These are phyloP conservation scores for Drosophila santomea DNA, from an alignment of 1,140 invertebrate species.

Conservation along the genomic window DNA sequence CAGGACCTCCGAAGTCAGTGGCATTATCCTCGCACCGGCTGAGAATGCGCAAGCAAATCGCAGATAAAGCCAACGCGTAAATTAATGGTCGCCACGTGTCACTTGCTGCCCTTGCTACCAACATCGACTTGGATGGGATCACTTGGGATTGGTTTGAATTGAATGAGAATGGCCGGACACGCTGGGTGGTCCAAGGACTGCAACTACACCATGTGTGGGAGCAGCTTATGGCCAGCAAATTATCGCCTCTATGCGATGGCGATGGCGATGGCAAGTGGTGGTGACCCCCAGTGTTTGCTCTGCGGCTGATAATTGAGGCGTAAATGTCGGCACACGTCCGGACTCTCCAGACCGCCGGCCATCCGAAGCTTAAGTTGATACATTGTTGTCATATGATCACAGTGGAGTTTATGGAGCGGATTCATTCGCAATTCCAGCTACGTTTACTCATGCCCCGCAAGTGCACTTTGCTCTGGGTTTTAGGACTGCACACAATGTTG, in stretches of 20 bases:
- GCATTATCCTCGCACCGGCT: conserved; percentile 19
- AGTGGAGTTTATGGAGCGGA: conserved; percentile 56
- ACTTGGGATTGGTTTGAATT: conserved; percentile 22
- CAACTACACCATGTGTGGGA: conserved; percentile 41
- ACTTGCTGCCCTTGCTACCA: conserved; percentile 24
- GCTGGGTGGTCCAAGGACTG: conserved; percentile 54
- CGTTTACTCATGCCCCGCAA: conserved; percentile 4
- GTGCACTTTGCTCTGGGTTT: conserved; percentile 8
- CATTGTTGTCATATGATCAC: conserved; percentile 47
- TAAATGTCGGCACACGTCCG: conserved; percentile 78
- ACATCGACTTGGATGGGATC: conserved; percentile 24
- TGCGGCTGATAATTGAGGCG: conserved; percentile 73
- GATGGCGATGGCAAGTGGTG: conserved; percentile 16
- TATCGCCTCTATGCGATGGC: conserved; percentile 58
- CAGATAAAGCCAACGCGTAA: conserved; percentile 76
- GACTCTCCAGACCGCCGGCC: conserved; percentile 9
- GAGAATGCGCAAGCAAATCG: conserved; percentile 67
- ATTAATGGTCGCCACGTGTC: conserved; percentile 79
- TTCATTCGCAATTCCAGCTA: conserved; percentile 35
- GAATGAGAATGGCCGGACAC: conserved; percentile 47
- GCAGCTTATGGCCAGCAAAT: conserved; percentile 71
- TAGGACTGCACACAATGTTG: conserved; percentile 55
- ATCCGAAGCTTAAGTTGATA: conserved; percentile 29
- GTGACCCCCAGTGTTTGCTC: conserved; percentile 45
- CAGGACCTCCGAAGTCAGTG: conserved; percentile 26